Evolutionary conservation across 2,888 invertebrate genomes (phyloP), one percentile per base, ranked within the genome.

Genomic region (Psylliodes chrysocephalus): DNA sequence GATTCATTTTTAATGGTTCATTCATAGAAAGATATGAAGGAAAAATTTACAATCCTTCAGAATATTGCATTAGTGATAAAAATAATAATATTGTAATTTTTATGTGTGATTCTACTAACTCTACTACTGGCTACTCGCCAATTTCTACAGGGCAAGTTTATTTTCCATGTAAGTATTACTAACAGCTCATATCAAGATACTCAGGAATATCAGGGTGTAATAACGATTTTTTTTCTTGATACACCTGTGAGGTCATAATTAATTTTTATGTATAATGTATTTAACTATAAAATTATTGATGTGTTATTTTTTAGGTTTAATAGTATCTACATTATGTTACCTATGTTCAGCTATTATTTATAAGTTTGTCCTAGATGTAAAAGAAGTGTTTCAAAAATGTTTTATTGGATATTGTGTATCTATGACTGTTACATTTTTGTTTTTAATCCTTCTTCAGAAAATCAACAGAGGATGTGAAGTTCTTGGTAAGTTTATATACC

Each of bases 391-490:
- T 59, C 77, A 77, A 42, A 74, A 73, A 49, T 78, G 76, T 54
- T 73, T 80, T 30, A 66, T 76, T 19, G 72, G 71, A 10, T 80
- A 77, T 59, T 68, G 75, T 0, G 19, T 66, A 0, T 74, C 73
- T 1, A 79, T 79, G 79, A 73, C 71, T 8, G 22, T 75, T 1
- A 74, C 77, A 3, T 80, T 79, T 67, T 59, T 77, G 0, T 74
- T 70, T 38, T 59, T 81, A 46, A 74, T 75, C 3, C 60, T 75
- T 2, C 70, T 77, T 10, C 78, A 79, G 57, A 66, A 71, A 17
- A 62, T 70, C 10, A 64, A 68, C 22, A 54, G n/a, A 1, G 67
- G 68, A 0, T 81, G 81, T 57, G 68, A 53, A 7, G 44, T 72
- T 30, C 49, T 79, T 52, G 79, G 80, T 79, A 74, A 74, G 74